Evolutionary conservation across 1,140 invertebrate genomes (phyloP), one percentile per base, ranked within the genome.

Genomic region (Homarus americanus): DNA sequence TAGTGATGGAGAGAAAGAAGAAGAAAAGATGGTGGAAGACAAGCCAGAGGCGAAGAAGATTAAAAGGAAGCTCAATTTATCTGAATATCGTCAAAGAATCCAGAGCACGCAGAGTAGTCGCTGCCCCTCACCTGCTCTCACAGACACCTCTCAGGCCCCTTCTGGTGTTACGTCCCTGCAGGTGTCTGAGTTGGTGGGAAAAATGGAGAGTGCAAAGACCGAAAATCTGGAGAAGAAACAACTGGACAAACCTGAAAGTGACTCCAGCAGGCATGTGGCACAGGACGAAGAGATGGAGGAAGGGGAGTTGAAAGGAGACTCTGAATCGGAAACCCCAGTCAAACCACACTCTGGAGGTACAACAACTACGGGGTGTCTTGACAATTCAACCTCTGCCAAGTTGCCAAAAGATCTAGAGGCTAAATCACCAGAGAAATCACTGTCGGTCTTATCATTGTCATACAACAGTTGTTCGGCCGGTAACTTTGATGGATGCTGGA

Each of bases 61-160:
- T 44, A 91, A 91, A 80, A 89, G 94, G 93, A 92, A 95, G 93
- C 92, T 95, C 12, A 95, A 95, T 93, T 90, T 95, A 12, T 94
- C 94, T 80, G 95, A 95, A 92, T 95, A 95, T 91, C 94, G 94
- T 87, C 84, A 94, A 94, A 93, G 94, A 94, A 79, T 91, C 93
- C 82, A 92, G 92, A 90, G 86, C 86, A 83, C 88, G n/a, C 53
- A 88, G 32, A 84, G 85, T 63, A 92, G 91, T 53, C 76, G 85
- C 34, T 82, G 91, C 41, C 93, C 93, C 76, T 93, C 93, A 20
- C 93, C 93, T 78, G 93, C 92, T 28, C 58, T 32, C 10, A 41
- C 72, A 3, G 66, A 82, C 40, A 20, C 49, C 38, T 32, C 66
- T 38, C 28, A 38, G 20, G 44, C 49, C 24, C 12, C 32, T 41